These are phyloP conservation scores for Pomatostomus ruficeps DNA, from an alignment of 2,113 vertebrate species.

Conservation along the genomic window DNA sequence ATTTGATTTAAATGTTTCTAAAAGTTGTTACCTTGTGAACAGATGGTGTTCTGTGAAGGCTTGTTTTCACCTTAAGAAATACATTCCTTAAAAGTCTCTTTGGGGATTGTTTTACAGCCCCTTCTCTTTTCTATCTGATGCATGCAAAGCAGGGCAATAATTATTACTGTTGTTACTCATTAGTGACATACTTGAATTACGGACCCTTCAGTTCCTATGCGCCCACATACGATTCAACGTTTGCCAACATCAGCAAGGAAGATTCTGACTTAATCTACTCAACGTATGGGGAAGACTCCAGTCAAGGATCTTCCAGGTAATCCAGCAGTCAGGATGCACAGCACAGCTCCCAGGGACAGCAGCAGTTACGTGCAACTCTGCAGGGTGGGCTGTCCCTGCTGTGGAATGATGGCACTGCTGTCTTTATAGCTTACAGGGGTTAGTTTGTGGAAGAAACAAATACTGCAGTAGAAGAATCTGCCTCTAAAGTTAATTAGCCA, in stretches of 20 bases:
- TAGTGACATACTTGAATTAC: conserved; percentile 93
- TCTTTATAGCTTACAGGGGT: neutral
- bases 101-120: neutral
- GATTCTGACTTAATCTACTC: conserved; percentile 93
- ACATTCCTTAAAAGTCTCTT: neutral
- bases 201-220: conserved; percentile 94
- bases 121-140: neutral
- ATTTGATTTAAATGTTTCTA: neutral
- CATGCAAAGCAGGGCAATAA: neutral
- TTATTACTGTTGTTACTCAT: neutral
- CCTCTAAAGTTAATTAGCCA: neutral
- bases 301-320: conserved; percentile 85
- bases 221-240: conserved; percentile 93
- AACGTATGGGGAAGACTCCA: conserved; percentile 87
- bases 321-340: neutral
- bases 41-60: neutral
- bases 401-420: neutral
- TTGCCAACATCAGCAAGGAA: conserved; percentile 93
- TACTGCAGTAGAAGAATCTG: neutral
- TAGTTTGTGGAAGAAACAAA: neutral
- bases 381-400: neutral
- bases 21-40: neutral
- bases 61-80: neutral
- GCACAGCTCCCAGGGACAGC: neutral
- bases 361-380: fast-evolving